phyloP scores from a whole-genome alignment of 2,888 invertebrate genomes.

The Meiosimyza platycephala region DNA sequence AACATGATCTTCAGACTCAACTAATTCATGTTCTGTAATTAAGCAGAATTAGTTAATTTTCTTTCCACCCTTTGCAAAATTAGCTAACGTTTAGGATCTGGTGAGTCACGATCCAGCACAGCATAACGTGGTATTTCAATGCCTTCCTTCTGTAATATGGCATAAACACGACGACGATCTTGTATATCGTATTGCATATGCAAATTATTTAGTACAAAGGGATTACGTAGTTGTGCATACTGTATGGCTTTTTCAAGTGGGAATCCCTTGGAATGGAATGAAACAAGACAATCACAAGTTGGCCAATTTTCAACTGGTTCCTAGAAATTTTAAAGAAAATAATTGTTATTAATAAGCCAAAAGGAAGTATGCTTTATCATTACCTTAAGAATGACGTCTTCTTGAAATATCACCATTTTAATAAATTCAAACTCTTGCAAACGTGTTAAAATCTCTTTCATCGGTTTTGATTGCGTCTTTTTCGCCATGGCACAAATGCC shows the following conservation, averaged over 20 bases:
- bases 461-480: slow-evolving; percentile 98
- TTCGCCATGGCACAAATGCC: slow-evolving; percentile 99
- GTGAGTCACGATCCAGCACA: slow-evolving; percentile 92
- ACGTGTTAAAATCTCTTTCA: slow-evolving; percentile 97
- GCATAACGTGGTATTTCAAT: slow-evolving; percentile 98
- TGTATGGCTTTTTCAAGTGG: slow-evolving; percentile 97
- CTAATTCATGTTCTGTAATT: slow-evolving; percentile 83
- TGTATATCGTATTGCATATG: slow-evolving; percentile 98
- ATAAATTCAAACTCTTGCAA: slow-evolving; percentile 97
- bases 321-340: slow-evolving; percentile 57
- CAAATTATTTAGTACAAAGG: slow-evolving; percentile 97
- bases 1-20: slow-evolving; percentile 96
- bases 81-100: slow-evolving; percentile 87
- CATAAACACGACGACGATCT: slow-evolving; percentile 94
- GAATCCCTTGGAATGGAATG: slow-evolving; percentile 98
- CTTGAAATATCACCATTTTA: slow-evolving; percentile 93
- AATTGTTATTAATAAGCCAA: background rate
- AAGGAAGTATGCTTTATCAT: background rate
- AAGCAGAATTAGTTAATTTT: slow-evolving; percentile 8
- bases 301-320: slow-evolving; percentile 99
- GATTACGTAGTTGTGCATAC: slow-evolving; percentile 92
- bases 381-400: slow-evolving; percentile 94
- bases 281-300: slow-evolving; percentile 95
- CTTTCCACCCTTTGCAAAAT: background rate
- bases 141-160: slow-evolving; percentile 91